Base-by-base conservation (phyloP, 1,140 invertebrate species). In the Pogonomyrmex barbatus region DNA sequence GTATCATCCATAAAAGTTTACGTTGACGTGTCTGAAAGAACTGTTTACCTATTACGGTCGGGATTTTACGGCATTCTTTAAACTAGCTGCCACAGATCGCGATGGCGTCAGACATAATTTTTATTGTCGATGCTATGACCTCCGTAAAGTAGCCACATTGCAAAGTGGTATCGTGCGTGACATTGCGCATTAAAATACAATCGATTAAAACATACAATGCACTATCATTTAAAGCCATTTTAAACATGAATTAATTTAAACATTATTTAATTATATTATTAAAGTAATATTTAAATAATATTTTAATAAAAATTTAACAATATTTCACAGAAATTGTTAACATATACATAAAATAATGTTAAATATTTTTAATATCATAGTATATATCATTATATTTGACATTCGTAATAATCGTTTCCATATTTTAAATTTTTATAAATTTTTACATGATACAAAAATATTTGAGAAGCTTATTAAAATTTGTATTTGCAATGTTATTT, bases 1-100 rank as follows among this genome's bases (percentile, higher is more conserved):
- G 24, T 24, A 82, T 60, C 65, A 70, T 82, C 24, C 52, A 82
- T 82, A 82, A 82, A 82, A 82, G 52, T 82, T 83, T 83, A 75
- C 67, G 67, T 73, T 52, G 30, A 73, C 54, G n/a, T 82, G 54
- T 54, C 42, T 68, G 42, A 47, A 60, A 73, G 12, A 75, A 83
- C 56, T 83, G 54, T 54, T 8, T 58, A 42, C 54, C 45, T 60
- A 82, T 82, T 82, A 82, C 4, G 39, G 10, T 56, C 54, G 42
- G 45, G 39, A 82, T 82, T 82, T 82, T 82, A 82, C 52, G 30
- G 12, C 79, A 42, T 83, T 62, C 68, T 75, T 60, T 83, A 75
- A 83, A 60, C 68, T 75, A 42, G 42, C 45, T 60, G 33, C 75
- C 70, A 39, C 56, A 83, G 54, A 60, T 73, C 30, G 30, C 42